Conservation (phyloP, 2,888 invertebrate species). For the Plebejus anna region DNA sequence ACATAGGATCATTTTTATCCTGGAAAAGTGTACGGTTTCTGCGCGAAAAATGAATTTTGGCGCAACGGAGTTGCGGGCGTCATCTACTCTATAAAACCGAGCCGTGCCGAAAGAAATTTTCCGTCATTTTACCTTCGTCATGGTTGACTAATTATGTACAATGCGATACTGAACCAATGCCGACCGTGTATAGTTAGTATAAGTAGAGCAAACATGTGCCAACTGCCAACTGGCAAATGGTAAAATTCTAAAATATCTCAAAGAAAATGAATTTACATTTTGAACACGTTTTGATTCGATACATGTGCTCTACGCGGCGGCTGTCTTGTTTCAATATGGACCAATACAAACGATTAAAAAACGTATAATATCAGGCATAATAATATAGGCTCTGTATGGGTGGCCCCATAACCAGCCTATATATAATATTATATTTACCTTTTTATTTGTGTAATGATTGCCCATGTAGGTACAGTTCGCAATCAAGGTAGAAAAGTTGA, state of each 20-base stretch:
- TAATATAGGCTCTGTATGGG: background rate
- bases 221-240: conserved; percentile 42
- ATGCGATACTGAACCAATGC: conserved; percentile 26
- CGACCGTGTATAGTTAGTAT: conserved; percentile 18
- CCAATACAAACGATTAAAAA: background rate
- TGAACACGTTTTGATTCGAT: conserved; percentile 38
- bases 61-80: too few species aligned
- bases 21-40: too few species aligned
- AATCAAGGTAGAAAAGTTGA: background rate
- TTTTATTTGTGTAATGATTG: background rate
- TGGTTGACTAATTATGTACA: conserved; percentile 23
- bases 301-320: background rate
- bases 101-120: conserved; percentile 6
- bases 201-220: conserved; percentile 30
- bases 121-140: background rate
- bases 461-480: background rate
- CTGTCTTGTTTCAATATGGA: background rate
- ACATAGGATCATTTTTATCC: too few species aligned
- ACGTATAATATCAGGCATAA: too few species aligned
- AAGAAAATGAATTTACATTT: conserved; percentile 31
- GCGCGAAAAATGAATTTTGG: too few species aligned
- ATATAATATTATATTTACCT: too few species aligned
- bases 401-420: too few species aligned
- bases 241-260: conserved; percentile 5
- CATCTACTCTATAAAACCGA: background rate